Conservation (phyloP, 2,113 vertebrate species). For the Perca fluviatilis region DNA sequence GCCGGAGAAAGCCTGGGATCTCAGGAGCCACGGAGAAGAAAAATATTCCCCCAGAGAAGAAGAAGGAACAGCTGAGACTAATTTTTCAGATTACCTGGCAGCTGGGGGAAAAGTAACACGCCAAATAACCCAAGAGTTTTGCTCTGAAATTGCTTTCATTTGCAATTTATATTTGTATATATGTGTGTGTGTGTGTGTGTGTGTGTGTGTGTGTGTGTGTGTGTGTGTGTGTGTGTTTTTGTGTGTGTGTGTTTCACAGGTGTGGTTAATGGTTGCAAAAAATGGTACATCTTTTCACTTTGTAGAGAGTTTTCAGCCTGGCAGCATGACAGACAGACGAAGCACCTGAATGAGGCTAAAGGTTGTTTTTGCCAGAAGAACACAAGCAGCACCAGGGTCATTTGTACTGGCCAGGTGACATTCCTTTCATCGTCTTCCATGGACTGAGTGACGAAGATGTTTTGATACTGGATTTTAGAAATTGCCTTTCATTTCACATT, state of each 20-base stretch:
- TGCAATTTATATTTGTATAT: conserved; percentile 34
- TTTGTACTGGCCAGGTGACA: not conserved
- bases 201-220: not conserved
- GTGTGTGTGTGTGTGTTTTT: not conserved
- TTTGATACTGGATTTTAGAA: too few species aligned
- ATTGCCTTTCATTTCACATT: too few species aligned
- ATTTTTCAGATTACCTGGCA: conserved; percentile 60
- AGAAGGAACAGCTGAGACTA: conserved; percentile 63
- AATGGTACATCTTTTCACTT: conserved; percentile 9
- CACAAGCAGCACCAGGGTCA: not conserved
- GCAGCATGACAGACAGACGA: not conserved
- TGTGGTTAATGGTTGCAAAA: conserved; percentile 12
- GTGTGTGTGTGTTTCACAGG: conserved; percentile 28
- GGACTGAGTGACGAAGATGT: not conserved
- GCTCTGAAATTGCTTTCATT: conserved; percentile 46
- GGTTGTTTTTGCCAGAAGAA: conserved; percentile 1
- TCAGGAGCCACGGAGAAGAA: conserved; percentile 18
- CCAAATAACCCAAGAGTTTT: conserved; percentile 49
- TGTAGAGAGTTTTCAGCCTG: conserved; percentile 6
- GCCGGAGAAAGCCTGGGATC: conserved; percentile 22
- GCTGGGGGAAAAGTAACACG: conserved; percentile 18
- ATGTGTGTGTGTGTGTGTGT: not conserved
- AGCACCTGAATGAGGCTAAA: conserved; percentile 9
- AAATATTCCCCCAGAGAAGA: conserved; percentile 50
- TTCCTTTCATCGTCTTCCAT: conserved; percentile 1